phyloP scores from a whole-genome alignment of 1,140 invertebrate species.

The Lutraria rhynchaena region DNA sequence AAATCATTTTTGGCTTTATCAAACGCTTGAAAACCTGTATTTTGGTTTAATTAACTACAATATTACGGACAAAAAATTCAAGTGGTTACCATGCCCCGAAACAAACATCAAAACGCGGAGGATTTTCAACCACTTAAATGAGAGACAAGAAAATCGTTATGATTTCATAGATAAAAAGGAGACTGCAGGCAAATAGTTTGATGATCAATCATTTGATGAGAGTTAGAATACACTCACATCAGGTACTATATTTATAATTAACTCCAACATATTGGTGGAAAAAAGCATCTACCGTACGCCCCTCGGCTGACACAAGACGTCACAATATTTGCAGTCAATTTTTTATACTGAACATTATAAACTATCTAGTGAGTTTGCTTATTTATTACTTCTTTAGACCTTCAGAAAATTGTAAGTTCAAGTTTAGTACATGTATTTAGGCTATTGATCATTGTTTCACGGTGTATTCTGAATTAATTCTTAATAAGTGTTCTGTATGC shows the following conservation, averaged over 20 bases:
- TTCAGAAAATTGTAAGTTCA: no score
- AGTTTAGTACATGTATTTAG: no score
- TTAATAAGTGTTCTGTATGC: no score
- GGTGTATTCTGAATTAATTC: no score
- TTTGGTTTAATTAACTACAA: neutral
- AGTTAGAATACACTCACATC: neutral
- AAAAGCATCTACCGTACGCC: neutral
- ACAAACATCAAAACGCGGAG: constrained; percentile 40
- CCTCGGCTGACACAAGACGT: no score
- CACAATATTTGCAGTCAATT: no score
- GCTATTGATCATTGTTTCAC: no score
- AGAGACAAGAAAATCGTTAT: constrained; percentile 46
- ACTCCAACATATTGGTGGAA: constrained; percentile 4
- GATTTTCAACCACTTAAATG: constrained; percentile 43
- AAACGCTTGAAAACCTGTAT: no score
- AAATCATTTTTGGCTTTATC: no score
- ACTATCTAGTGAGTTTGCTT: no score
- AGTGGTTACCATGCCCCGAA: constrained; percentile 11
- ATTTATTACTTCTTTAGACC: no score
- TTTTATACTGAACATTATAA: no score
- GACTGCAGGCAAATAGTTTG: constrained; percentile 8
- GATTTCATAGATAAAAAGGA: constrained; percentile 25
- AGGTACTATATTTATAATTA: constrained; percentile 29
- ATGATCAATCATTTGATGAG: constrained; percentile 20
- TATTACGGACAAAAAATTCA: constrained; percentile 35